Evolutionary conservation across 2,888 invertebrate genomes (phyloP), one percentile per base, ranked within the genome.

Genomic region (Cancer borealis): DNA sequence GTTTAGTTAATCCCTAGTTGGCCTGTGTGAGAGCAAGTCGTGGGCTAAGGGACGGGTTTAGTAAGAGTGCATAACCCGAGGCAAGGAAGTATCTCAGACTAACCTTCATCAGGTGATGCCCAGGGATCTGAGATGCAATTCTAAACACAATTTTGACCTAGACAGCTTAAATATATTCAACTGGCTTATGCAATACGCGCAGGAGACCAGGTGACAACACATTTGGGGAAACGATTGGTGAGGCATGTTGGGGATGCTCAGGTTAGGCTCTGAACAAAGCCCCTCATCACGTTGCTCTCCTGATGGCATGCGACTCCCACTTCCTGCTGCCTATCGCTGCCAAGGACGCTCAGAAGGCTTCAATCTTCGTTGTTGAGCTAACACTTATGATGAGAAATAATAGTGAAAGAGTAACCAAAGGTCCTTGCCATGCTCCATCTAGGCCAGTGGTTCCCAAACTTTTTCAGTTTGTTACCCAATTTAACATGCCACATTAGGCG

Each of bases 61-160:
- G 79, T 30, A 26, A 26, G 30, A 30, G 30, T 14, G 79, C 79
- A 30, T 79, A 30, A 79, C 79, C 30, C 79, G 79, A 6, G 79
- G 79, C 79, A 30, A 79, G 79, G 79, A 79, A 79, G 79, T 79
- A 30, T 79, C 79, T 30, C 79, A 30, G 79, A 79, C 79, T 10
- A 30, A 79, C 12, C 79, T 12, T 79, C 30, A 26, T 26, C 73
- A 73, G n/a, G 73, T 73, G 73, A 21, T 73, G 73, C 73, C 73
- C 73, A 73, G n/a, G 73, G 8, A 79, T 12, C 79, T 79, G 79
- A 79, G 79, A 79, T 30, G 66, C n/a, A n/a, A 66, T 21, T 66
- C 21, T 66, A n/a, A n/a, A 21, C 66, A 66, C 66, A 66, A 8
- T 6, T 66, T 66, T 66, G n/a, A 66, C 21, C n/a, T 21, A 54